Evolutionary conservation across 2,888 invertebrate genomes (phyloP), one percentile per base, ranked within the genome.

Genomic region (Netelia inedita): DNA sequence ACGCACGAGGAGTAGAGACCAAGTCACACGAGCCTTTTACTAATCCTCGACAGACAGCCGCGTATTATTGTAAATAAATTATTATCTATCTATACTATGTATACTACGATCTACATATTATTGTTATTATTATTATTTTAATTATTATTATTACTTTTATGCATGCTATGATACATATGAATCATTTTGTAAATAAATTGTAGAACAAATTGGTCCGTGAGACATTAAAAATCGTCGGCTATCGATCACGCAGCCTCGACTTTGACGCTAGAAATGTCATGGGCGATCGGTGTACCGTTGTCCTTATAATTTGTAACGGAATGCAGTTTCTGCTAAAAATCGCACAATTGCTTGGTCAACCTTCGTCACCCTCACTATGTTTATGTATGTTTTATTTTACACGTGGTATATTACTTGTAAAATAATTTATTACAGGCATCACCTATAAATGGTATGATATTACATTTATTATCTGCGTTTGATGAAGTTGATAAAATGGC

Each of bases 161-260:
- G 76, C 46, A 50, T 53, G 61, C 65, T 84, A 76, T 76, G 28
- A 71, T 68, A 53, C 35, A 46, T 80, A 84, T 78, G 55, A 80
- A 80, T 80, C 28, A 78, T 85, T 89, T 88, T 89, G 89, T 89
- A 89, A 89, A 89, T 89, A 89, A 89, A 88, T 16, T 68, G 59
- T 74, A 72, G 74, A 82, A 80, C 73, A 81, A 79, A 71, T 59
- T 23, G 75, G 63, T 41, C 16, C 11, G 63, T 19, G 28, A 43
- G 61, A 43, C 63, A 19, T 68, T 19, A 69, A 87, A 66, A 85
- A n/a, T 21, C 9, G n/a, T 28, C n/a, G 57, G 14, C 35, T 23
- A 79, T 59, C 6, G 63, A 59, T 68, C 61, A 68, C 28, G 46
- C n/a, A 53, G 61, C 69, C 57, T 46, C 73, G 76, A 71, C 63